A percentile compares a stretch with the other conserved stretches of the same genome.
Evolutionary conservation across 2,888 invertebrate species (phyloP).

Genomic region (Linhomoeus sp.): DNA sequence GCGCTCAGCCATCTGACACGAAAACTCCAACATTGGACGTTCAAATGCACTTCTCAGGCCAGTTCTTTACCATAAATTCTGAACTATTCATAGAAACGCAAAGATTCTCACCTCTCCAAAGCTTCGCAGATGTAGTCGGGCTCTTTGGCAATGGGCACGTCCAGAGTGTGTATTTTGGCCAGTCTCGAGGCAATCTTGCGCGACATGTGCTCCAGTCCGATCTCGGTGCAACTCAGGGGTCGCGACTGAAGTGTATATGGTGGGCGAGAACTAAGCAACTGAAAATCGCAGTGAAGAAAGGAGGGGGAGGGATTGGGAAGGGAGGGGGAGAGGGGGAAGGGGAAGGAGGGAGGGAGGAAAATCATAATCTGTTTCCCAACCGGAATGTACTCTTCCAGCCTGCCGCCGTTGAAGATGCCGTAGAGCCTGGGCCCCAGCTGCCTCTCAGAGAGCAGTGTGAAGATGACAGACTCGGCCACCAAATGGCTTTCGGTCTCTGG

Average conservation of each 20-base stretch:
- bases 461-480: constrained; percentile 87
- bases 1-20: too few relatives aligned
- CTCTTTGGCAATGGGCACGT: constrained; percentile 79
- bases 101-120: constrained; percentile 37
- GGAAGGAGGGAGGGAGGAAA: too few relatives aligned
- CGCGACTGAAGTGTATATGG: constrained; percentile 67
- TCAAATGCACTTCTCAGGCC: too few relatives aligned
- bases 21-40: too few relatives aligned
- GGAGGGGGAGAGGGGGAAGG: too few relatives aligned
- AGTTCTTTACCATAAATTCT: too few relatives aligned
- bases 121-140: constrained; percentile 86
- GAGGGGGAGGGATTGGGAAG: too few relatives aligned
- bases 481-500: constrained; percentile 57
- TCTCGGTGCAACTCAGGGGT: constrained; percentile 56
- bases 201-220: constrained; percentile 56
- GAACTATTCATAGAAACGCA: too few relatives aligned
- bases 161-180: constrained; percentile 70
- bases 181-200: constrained; percentile 69
- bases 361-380: too few relatives aligned
- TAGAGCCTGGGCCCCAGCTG: constrained; percentile 76
- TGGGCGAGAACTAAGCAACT: too few relatives aligned
- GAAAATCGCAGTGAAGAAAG: too few relatives aligned
- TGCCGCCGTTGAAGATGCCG: constrained; percentile 84
- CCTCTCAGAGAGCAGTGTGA: constrained; percentile 79
- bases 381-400: constrained; percentile 86